Evolutionary conservation across 2,113 vertebrate genomes (phyloP).

Genomic region (Corythaeola cristata): DNA sequence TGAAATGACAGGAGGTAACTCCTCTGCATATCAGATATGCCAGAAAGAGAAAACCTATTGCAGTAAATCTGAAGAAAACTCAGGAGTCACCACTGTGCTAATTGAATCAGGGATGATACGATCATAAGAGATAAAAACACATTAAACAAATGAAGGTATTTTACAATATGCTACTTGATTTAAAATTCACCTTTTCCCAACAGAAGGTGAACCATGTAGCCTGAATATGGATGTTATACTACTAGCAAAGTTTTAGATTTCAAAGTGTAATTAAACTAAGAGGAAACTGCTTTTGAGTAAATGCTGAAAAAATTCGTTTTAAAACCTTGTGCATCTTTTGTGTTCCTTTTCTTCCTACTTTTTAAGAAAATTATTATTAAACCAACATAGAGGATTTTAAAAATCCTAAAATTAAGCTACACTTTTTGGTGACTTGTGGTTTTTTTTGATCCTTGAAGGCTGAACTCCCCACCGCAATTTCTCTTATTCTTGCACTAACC

Average conservation of each 20-base stretch:
- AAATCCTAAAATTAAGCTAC: background rate
- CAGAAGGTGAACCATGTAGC: slow-evolving; percentile 8
- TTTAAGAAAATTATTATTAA: background rate
- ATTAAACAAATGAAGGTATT: slow-evolving; percentile 74
- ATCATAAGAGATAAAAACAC: slow-evolving; percentile 69
- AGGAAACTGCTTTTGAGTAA: background rate
- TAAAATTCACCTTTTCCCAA: slow-evolving; percentile 59
- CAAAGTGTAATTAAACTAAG: slow-evolving; percentile 8
- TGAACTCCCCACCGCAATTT: background rate
- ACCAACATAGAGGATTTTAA: background rate
- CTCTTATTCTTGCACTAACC: background rate
- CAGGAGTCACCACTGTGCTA: slow-evolving; percentile 62
- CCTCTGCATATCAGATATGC: slow-evolving; percentile 69
- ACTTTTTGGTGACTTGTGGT: background rate
- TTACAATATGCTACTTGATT: background rate
- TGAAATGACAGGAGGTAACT: slow-evolving; percentile 49
- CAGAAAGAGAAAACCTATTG: slow-evolving; percentile 48
- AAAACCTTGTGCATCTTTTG: background rate
- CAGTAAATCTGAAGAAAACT: slow-evolving; percentile 64
- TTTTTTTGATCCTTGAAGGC: background rate
- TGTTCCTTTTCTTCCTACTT: background rate
- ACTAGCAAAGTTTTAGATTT: slow-evolving; percentile 5
- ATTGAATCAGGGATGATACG: slow-evolving; percentile 65
- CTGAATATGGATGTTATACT: background rate
- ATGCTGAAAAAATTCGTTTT: background rate